These are phyloP conservation scores for Formica selysi DNA, from an alignment of 1,140 invertebrate genomes.

Conservation along the genomic window DNA sequence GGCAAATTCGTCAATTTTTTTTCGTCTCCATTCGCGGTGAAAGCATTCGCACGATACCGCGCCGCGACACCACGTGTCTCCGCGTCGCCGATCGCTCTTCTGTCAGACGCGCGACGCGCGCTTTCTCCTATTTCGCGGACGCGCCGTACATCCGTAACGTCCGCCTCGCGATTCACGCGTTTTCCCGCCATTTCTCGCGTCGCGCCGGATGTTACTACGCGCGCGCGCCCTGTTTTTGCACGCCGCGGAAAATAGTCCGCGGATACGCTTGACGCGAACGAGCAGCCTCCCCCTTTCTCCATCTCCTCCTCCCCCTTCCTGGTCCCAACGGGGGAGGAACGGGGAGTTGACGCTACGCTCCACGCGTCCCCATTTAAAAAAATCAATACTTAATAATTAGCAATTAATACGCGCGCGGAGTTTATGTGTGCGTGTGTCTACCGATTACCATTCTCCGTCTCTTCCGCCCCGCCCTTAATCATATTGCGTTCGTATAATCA, in stretches of 20 bases:
- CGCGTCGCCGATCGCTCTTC: background rate
- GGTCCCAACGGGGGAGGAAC: background rate
- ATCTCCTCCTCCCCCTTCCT: too few relatives aligned
- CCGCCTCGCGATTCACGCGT: conserved; percentile 18
- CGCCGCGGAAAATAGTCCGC: conserved; percentile 76
- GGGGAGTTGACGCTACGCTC: conserved; percentile 65
- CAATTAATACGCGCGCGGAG: conserved; percentile 80
- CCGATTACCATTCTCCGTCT: background rate
- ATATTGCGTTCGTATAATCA: conserved; percentile 42
- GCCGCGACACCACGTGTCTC: background rate
- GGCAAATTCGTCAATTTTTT: background rate
- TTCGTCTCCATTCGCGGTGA: too few relatives aligned
- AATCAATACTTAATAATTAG: conserved; percentile 87
- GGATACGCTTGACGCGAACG: conserved; percentile 72
- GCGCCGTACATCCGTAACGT: background rate
- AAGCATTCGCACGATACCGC: background rate
- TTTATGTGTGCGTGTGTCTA: conserved; percentile 41
- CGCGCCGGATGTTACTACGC: conserved; percentile 58
- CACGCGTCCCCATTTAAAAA: conserved; percentile 82
- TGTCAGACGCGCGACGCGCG: background rate
- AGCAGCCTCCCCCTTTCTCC: conserved; percentile 67
- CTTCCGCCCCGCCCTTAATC: conserved; percentile 16
- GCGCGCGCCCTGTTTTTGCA: conserved; percentile 68
- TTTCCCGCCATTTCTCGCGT: conserved; percentile 69
- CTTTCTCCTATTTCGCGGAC: background rate